These are phyloP conservation scores for Sphyrna mokarran DNA, from an alignment of 2,113 vertebrate genomes.

Conservation along the genomic window DNA sequence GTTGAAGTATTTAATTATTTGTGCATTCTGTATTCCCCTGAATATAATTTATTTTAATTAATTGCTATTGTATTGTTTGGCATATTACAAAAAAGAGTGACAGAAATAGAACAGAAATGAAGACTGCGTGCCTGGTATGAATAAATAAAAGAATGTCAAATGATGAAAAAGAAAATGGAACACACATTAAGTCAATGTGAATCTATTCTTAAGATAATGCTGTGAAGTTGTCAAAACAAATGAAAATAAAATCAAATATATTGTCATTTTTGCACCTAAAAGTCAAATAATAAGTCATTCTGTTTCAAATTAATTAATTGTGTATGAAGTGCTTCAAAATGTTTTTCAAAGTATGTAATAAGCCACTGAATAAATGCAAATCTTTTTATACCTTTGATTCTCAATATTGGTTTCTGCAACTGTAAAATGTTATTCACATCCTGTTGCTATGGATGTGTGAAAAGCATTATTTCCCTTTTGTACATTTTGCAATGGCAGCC, in stretches of 20 bases:
- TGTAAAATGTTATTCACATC: neutral
- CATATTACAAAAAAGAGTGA: neutral
- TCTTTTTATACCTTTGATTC: neutral
- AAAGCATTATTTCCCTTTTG: neutral
- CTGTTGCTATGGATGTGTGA: neutral
- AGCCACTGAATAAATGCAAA: neutral
- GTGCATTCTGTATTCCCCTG: neutral
- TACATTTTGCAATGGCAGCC: neutral
- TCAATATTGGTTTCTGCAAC: neutral
- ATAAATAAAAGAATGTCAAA: neutral
- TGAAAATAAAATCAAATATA: neutral
- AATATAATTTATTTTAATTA: neutral
- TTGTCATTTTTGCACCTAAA: neutral
- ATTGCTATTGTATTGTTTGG: neutral
- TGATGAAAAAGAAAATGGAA: neutral
- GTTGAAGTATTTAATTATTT: neutral
- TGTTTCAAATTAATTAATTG: neutral
- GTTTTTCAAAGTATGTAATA: neutral
- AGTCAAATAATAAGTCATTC: neutral
- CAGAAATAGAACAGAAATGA: neutral
- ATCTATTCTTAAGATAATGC: neutral
- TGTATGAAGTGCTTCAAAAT: neutral
- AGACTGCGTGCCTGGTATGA: neutral
- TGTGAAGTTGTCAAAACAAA: neutral
- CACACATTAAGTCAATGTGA: neutral